phyloP scores from a whole-genome alignment of 1,140 invertebrate species.

The Pachypsylla venusta region DNA sequence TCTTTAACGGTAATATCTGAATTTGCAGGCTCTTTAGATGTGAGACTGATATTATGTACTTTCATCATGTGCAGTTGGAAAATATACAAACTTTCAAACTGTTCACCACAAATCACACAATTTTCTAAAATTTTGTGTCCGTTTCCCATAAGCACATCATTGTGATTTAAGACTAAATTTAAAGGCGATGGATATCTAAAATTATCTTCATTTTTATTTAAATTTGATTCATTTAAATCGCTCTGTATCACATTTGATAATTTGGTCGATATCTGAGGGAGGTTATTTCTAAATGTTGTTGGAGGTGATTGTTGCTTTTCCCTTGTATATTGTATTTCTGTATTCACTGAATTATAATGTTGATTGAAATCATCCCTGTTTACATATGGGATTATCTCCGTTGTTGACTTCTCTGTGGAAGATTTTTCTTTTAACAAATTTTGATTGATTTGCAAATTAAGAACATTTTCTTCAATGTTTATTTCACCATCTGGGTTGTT shows the following conservation, averaged over 20 bases:
- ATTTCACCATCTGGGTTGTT: slow-evolving; percentile 5
- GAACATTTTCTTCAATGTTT: neutral
- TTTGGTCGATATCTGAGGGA: too few relatives aligned
- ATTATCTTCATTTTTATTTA: too few relatives aligned
- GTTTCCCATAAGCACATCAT: neutral
- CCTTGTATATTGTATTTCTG: too few relatives aligned
- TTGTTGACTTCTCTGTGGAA: neutral
- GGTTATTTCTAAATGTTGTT: too few relatives aligned
- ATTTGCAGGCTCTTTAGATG: neutral
- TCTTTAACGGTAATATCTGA: slow-evolving; percentile 4
- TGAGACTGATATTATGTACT: neutral
- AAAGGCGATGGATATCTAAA: neutral
- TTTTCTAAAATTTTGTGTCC: neutral
- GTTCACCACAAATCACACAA: neutral
- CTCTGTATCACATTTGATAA: too few relatives aligned
- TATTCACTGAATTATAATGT: too few relatives aligned
- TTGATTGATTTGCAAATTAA: neutral
- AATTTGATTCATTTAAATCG: too few relatives aligned
- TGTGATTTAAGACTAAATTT: neutral
- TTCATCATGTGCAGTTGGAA: neutral
- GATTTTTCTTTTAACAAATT: neutral
- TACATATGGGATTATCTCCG: neutral
- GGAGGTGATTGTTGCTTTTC: too few relatives aligned
- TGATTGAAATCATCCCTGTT: neutral
- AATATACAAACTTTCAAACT: neutral